Evolutionary conservation across 2,113 vertebrate species (phyloP).

Genomic region (Myocastor coypus): DNA sequence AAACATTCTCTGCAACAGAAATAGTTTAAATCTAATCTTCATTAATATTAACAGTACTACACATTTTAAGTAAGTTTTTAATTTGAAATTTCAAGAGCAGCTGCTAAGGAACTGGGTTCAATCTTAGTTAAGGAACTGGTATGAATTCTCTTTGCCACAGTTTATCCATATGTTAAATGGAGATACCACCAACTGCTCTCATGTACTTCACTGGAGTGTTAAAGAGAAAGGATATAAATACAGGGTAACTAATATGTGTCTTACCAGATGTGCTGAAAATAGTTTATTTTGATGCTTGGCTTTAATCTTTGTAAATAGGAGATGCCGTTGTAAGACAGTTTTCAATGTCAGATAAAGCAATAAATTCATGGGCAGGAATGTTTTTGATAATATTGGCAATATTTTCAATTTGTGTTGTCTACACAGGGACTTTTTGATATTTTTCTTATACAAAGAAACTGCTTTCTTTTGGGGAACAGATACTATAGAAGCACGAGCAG

Average conservation of each 20-base stretch:
- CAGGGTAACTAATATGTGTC: background rate
- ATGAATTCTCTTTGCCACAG: constrained; percentile 22
- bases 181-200: background rate
- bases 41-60: constrained; percentile 52
- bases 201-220: constrained; percentile 6
- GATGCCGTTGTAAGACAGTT: background rate
- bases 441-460: constrained; percentile 45
- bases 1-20: constrained; percentile 58
- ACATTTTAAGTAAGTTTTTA: constrained; percentile 62
- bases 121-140: background rate
- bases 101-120: constrained; percentile 57
- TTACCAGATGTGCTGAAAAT: constrained; percentile 26
- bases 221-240: constrained; percentile 50
- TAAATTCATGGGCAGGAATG: constrained; percentile 21
- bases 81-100: constrained; percentile 66
- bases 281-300: constrained; percentile 53
- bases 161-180: constrained; percentile 49
- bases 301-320: constrained; percentile 44
- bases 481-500: constrained; percentile 7
- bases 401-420: background rate
- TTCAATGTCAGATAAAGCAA: constrained; percentile 57
- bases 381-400: background rate
- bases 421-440: constrained; percentile 19
- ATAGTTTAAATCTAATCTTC: constrained; percentile 62
- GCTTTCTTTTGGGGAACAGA: constrained; percentile 44